These are phyloP conservation scores for Yoshiicerus persimilis DNA, from an alignment of 1,140 invertebrate species.

Conservation along the genomic window DNA sequence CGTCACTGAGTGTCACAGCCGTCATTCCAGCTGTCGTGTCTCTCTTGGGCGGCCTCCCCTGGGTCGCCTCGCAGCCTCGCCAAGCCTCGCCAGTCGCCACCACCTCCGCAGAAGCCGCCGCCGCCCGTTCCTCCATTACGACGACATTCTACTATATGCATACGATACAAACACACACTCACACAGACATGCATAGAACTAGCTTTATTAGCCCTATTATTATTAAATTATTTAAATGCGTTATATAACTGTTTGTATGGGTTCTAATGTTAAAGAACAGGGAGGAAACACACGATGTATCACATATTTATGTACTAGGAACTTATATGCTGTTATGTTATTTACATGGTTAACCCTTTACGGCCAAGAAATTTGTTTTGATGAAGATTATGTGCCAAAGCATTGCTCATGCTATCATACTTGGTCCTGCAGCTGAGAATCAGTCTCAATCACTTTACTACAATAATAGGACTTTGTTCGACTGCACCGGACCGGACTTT, in stretches of 20 bases:
- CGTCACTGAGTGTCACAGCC: neutral
- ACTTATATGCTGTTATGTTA: neutral
- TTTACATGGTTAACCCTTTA: neutral
- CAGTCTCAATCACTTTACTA: neutral
- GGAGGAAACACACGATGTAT: neutral
- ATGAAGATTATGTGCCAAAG: constrained; percentile 13
- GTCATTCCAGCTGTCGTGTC: neutral
- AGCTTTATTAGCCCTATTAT: neutral
- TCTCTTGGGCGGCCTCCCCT: neutral
- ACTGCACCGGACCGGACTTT: neutral
- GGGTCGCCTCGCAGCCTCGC: constrained; percentile 7
- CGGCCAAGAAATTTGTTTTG: neutral
- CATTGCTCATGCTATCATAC: neutral
- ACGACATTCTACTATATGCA: neutral
- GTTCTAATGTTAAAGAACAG: neutral
- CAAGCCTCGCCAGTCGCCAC: neutral
- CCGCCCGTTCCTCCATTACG: neutral
- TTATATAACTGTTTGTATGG: neutral
- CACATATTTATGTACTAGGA: neutral
- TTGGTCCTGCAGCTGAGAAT: neutral
- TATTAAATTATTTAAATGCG: neutral
- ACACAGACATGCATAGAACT: neutral
- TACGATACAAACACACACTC: neutral
- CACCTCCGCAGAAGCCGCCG: neutral
- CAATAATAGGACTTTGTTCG: neutral